Percentiles rank a stretch among this genome's conserved stretches.
These are phyloP conservation scores for Pangasius sanitwongsei DNA, from an alignment of 2,797 vertebrate genomes.

Conservation along the genomic window DNA sequence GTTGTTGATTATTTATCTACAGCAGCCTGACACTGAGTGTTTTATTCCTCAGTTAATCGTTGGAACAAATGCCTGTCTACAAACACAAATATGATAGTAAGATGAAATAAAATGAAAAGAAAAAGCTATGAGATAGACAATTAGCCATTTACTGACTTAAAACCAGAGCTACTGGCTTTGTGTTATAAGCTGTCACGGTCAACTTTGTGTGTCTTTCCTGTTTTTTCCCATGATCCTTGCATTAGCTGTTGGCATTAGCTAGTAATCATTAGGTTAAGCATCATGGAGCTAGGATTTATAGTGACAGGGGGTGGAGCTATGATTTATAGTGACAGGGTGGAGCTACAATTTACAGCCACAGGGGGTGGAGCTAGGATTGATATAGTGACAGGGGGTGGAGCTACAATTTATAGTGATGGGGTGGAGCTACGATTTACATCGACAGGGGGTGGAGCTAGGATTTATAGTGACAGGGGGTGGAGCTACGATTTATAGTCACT, in stretches of 20 bases:
- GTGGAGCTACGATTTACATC: too few species aligned
- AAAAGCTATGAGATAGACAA: not conserved
- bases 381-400: too few species aligned
- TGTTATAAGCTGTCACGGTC: not conserved
- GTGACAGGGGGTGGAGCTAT: too few species aligned
- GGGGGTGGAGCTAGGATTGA: too few species aligned
- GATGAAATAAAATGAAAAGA: not conserved
- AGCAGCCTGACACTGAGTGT: not conserved
- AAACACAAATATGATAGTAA: not conserved
- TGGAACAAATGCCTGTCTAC: not conserved
- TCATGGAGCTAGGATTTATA: too few species aligned
- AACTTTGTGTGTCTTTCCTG: not conserved
- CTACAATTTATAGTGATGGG: too few species aligned
- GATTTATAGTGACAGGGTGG: too few species aligned
- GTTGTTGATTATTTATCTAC: not conserved
- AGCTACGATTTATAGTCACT: too few species aligned
- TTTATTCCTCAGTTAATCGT: not conserved
- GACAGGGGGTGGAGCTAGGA: too few species aligned
- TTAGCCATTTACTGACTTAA: not conserved
- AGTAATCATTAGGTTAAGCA: not conserved
- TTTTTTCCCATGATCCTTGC: not conserved
- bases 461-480: too few species aligned
- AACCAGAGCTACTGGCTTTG: not conserved
- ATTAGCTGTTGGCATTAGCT: not conserved
- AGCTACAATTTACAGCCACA: too few species aligned